Conservation (phyloP, 2,797 vertebrate species). For the Xenentodon cancila region DNA sequence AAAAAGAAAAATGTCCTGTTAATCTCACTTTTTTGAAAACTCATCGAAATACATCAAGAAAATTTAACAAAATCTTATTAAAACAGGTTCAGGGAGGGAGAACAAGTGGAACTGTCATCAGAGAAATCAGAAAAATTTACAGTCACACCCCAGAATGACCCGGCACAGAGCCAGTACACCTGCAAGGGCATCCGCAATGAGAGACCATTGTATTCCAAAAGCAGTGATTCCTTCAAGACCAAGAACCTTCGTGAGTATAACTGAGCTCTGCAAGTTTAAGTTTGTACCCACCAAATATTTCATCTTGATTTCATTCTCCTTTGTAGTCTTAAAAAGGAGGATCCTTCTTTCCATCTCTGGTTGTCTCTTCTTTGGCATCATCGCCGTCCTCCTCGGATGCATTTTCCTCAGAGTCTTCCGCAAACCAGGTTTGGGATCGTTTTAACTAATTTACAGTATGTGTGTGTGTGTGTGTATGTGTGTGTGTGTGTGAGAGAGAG, state of each 20-base stretch:
- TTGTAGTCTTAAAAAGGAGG: conserved; percentile 79
- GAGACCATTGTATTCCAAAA: conserved; percentile 63
- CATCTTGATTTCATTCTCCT: neutral
- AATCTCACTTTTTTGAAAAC: conserved; percentile 1
- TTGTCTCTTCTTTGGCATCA: conserved; percentile 71
- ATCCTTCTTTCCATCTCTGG: conserved; percentile 80
- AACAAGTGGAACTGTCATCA: accelerated
- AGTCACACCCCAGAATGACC: conserved; percentile 66
- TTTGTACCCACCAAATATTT: neutral
- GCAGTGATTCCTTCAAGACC: conserved; percentile 58
- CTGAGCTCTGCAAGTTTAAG: neutral
- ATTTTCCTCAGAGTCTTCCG: conserved; percentile 55
- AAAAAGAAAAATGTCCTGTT: neutral
- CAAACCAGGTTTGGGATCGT: conserved; percentile 69
- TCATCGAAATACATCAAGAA: neutral
- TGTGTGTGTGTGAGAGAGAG: no score
- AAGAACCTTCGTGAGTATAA: conserved; percentile 78
- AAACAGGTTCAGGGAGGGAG: conserved; percentile 54
- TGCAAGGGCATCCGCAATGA: conserved; percentile 58
- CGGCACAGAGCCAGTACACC: conserved; percentile 65
- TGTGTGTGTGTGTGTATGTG: no score
- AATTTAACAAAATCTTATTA: neutral
- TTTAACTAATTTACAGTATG: neutral
- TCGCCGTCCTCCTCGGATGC: conserved; percentile 63
- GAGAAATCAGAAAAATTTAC: conserved; percentile 10